phyloP scores from a whole-genome alignment of 2,113 vertebrate genomes.

The Pantherophis guttatus region DNA sequence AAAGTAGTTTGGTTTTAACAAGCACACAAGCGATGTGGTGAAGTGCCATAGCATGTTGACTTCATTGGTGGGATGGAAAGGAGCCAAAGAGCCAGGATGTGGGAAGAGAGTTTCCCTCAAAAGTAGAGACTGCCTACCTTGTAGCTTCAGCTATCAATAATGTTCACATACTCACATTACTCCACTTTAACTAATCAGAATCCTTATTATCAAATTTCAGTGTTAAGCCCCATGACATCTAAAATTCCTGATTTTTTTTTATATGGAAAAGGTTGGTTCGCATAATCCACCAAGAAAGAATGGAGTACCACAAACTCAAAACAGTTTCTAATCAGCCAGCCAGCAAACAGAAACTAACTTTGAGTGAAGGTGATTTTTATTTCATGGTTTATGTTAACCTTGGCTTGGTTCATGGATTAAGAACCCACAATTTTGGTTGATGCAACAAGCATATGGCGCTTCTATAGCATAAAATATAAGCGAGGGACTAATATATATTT shows the following conservation, averaged over 20 bases:
- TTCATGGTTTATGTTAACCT: not conserved
- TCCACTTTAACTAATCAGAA: not conserved
- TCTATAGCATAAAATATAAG: not conserved
- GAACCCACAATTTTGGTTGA: not conserved
- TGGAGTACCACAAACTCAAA: not conserved
- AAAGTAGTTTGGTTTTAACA: not conserved
- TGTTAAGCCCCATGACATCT: not conserved
- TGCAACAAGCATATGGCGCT: not conserved
- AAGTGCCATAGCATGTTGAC: not conserved
- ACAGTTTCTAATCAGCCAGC: not conserved
- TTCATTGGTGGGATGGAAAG: not conserved
- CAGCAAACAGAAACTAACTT: not conserved
- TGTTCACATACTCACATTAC: not conserved
- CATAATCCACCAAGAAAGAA: not conserved
- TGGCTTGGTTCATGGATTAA: not conserved
- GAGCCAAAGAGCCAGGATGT: not conserved
- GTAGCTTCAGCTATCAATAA: not conserved
- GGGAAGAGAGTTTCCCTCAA: not conserved
- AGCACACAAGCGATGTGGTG: not conserved
- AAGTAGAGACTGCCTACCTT: not conserved
- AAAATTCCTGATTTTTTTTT: not conserved
- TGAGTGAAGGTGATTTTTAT: not conserved
- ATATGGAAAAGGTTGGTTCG: not conserved
- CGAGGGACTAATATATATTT: not conserved
- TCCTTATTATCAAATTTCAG: not conserved